These are phyloP conservation scores for Sinopyrophorus schimmeli DNA, from an alignment of 2,888 invertebrate species.

Conservation along the genomic window DNA sequence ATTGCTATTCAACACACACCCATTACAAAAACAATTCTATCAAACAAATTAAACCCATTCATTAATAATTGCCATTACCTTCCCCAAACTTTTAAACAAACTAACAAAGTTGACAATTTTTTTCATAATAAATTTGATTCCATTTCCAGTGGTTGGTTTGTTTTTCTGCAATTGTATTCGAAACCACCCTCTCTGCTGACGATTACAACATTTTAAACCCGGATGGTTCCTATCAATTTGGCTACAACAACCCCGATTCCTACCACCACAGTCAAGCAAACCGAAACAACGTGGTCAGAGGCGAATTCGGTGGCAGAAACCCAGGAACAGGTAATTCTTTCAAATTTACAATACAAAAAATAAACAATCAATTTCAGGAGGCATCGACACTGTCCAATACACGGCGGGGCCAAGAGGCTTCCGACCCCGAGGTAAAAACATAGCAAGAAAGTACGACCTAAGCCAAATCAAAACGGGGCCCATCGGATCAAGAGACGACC, in stretches of 20 bases:
- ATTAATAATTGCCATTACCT: no score
- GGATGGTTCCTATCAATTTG: conserved; percentile 77
- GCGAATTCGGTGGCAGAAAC: conserved; percentile 73
- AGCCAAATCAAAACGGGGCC: conserved; percentile 68
- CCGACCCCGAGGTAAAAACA: conserved; percentile 75
- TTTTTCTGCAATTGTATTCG: no score
- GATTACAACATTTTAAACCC: conserved; percentile 67
- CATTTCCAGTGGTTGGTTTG: no score
- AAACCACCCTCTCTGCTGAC: no score
- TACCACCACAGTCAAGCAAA: conserved; percentile 72
- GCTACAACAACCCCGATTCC: conserved; percentile 71
- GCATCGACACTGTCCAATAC: conserved; percentile 71
- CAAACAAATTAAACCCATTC: no score
- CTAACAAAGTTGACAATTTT: no score
- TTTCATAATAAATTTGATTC: no score
- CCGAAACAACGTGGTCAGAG: conserved; percentile 68
- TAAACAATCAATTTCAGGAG: conserved; percentile 49
- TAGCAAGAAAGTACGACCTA: conserved; percentile 72
- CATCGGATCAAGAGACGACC: conserved; percentile 68
- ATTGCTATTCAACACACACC: no score
- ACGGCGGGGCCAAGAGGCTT: conserved; percentile 79
- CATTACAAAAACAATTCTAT: no score
- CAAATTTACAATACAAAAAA: no score
- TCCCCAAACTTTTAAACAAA: no score
- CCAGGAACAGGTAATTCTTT: conserved; percentile 61